Evolutionary conservation across 23 tunicate species (phyloP).

Genomic region (Clavelina lepadiformis): DNA sequence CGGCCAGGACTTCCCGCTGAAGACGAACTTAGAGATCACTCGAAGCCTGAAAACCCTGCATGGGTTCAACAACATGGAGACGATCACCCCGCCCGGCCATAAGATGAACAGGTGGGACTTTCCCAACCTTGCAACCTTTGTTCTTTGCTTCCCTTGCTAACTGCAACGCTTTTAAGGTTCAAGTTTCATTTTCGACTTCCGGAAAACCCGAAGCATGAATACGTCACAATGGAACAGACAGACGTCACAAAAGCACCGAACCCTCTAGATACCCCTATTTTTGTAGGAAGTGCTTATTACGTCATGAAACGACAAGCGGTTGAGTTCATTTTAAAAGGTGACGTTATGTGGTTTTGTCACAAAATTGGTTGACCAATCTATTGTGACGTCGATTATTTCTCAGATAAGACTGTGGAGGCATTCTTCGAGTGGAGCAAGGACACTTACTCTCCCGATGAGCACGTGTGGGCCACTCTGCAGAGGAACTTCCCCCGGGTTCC

Average conservation of each 20-base stretch:
- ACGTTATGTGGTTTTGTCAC: neutral
- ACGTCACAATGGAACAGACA: conserved; percentile 51
- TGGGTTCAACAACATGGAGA: conserved; percentile 75
- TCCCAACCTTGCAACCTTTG: neutral
- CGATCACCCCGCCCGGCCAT: conserved; percentile 58
- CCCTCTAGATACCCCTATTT: conserved; percentile 66
- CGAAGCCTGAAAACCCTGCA: conserved; percentile 47
- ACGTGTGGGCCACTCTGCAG: conserved; percentile 91
- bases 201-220: neutral
- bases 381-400: neutral
- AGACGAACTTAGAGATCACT: conserved; percentile 86
- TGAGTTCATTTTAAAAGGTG: conserved; percentile 71
- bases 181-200: conserved; percentile 56
- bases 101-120: conserved; percentile 85
- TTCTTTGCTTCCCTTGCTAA: neutral
- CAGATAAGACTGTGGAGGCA: conserved; percentile 48
- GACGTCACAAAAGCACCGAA: conserved; percentile 34
- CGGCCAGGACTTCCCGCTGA: conserved; percentile 91
- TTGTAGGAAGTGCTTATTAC: conserved; percentile 82
- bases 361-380: neutral
- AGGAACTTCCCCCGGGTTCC: conserved; percentile 73
- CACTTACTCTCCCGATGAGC: conserved; percentile 97
- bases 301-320: conserved; percentile 64
- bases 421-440: conserved; percentile 91
- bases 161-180: conserved; percentile 31